A percentile compares a stretch with the other conserved stretches of the same genome.
Evolutionary conservation across 1,140 invertebrate genomes (phyloP).

Genomic region (Cryptotermes secundus): DNA sequence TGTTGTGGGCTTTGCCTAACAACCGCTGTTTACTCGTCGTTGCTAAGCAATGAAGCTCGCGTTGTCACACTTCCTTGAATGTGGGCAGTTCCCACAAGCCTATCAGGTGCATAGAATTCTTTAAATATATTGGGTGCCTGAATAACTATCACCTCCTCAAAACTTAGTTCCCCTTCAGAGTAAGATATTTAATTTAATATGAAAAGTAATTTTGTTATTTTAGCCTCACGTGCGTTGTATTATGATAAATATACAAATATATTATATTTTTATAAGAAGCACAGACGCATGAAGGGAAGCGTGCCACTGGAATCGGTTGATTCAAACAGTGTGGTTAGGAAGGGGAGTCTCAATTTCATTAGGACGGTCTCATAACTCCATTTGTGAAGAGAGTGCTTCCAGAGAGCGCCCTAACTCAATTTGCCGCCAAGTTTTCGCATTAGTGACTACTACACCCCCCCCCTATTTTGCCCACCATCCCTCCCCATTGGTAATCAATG

Average conservation of each 20-base stretch:
- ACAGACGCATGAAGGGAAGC: neutral
- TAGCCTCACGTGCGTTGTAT: no score
- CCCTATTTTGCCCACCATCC: neutral
- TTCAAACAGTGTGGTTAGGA: neutral
- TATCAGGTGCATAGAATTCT: no score
- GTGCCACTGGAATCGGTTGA: neutral
- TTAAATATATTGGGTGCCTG: no score
- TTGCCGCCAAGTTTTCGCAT: conserved; percentile 30
- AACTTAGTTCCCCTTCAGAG: no score
- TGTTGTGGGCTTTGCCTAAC: no score
- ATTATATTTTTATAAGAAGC: neutral
- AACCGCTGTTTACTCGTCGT: no score
- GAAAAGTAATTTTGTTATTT: no score
- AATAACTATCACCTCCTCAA: no score
- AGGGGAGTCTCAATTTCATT: neutral
- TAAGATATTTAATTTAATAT: no score
- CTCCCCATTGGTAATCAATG: neutral
- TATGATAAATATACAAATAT: neutral
- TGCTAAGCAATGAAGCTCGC: no score
- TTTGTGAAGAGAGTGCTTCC: conserved; percentile 11
- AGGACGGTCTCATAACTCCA: neutral
- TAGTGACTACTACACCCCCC: neutral
- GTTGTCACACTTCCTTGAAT: no score
- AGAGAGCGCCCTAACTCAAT: conserved; percentile 26
- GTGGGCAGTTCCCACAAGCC: no score